These are phyloP conservation scores for Anaspis maculata DNA, from an alignment of 2,888 invertebrate genomes.

Conservation along the genomic window DNA sequence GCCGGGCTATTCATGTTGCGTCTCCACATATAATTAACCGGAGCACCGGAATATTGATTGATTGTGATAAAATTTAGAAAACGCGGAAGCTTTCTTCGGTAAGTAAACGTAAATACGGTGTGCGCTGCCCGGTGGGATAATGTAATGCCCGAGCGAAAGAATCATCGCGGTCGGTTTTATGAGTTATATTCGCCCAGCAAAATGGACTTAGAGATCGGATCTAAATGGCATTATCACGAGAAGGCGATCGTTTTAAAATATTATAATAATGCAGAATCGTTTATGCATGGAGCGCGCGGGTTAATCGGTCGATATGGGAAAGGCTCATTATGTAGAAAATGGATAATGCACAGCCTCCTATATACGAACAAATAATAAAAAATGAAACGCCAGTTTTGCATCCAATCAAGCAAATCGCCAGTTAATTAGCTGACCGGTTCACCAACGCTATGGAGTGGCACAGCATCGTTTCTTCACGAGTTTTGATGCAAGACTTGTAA, in stretches of 20 bases:
- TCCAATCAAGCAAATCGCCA: conserved; percentile 39
- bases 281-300: conserved; percentile 31
- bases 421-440: conserved; percentile 30
- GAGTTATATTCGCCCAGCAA: conserved; percentile 16
- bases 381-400: conserved; percentile 32
- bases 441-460: conserved; percentile 24
- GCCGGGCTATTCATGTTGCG: no score
- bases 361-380: no score
- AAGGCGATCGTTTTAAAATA: conserved; percentile 32
- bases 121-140: background rate
- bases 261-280: conserved; percentile 36
- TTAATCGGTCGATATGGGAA: conserved; percentile 33
- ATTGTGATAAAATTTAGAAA: conserved; percentile 17
- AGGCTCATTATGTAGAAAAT: conserved; percentile 37
- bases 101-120: background rate
- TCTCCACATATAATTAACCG: no score
- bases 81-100: conserved; percentile 20
- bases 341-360: conserved; percentile 37
- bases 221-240: conserved; percentile 38
- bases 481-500: no score
- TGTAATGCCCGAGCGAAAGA: conserved; percentile 3
- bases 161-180: conserved; percentile 13
- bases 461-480: no score
- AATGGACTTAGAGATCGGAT: conserved; percentile 22
- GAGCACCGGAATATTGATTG: conserved; percentile 7